These are phyloP conservation scores for Cairina moschata DNA, from an alignment of 2,113 vertebrate genomes.

Conservation along the genomic window DNA sequence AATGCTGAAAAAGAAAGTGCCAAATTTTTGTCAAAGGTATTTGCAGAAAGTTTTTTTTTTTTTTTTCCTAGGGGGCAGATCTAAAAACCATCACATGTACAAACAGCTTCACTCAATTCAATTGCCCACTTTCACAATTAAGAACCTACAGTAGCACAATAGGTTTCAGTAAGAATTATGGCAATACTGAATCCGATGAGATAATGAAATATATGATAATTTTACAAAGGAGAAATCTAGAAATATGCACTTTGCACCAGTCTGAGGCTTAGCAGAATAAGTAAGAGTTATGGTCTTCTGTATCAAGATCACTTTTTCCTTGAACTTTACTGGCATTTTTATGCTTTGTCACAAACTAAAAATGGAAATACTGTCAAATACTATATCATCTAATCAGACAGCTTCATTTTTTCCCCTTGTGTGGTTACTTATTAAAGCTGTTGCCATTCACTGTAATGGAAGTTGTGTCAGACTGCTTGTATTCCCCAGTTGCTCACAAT, in stretches of 20 bases:
- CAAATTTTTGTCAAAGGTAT: background rate
- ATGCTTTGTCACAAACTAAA: background rate
- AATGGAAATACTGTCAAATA: background rate
- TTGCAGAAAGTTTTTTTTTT: background rate
- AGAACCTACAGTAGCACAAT: background rate
- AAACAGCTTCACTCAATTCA: background rate
- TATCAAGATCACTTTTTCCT: background rate
- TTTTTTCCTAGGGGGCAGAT: background rate
- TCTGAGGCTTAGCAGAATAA: background rate
- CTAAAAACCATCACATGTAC: background rate
- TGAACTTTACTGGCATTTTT: background rate
- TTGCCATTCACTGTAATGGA: background rate
- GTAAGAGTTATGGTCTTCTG: background rate
- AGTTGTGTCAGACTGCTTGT: background rate
- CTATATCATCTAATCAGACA: background rate
- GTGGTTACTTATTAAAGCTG: background rate
- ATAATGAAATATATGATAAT: background rate
- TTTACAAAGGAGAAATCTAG: background rate
- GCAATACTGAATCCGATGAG: background rate
- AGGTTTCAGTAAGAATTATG: background rate
- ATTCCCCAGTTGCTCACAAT: background rate
- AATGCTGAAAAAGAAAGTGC: background rate
- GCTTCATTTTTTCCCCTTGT: rapidly evolving
- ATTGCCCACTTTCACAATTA: background rate
- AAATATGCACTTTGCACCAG: background rate